phyloP scores from a whole-genome alignment of 2,113 vertebrate genomes.

The Capreolus pygargus region DNA sequence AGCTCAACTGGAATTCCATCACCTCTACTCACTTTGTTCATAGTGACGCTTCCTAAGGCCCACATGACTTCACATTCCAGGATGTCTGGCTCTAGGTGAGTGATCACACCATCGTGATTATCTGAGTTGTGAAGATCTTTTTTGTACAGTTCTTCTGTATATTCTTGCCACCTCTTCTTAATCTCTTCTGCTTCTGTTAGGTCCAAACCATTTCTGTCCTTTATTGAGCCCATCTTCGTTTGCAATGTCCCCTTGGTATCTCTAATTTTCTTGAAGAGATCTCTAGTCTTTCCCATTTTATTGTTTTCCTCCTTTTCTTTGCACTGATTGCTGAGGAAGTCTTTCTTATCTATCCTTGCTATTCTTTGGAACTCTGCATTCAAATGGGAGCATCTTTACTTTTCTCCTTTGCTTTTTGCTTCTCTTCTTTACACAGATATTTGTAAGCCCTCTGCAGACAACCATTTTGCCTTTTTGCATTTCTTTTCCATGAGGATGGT shows the following conservation, averaged over 20 bases:
- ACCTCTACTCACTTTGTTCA: no score
- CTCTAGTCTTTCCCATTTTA: not conserved
- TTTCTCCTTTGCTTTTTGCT: not conserved
- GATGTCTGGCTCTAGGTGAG: no score
- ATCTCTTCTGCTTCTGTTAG: not conserved
- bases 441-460: not conserved
- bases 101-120: no score
- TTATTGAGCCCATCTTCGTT: not conserved
- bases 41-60: no score
- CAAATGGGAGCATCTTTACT: not conserved
- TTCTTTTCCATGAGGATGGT: not conserved
- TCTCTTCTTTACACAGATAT: not conserved
- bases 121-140: not conserved
- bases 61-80: no score
- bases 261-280: not conserved
- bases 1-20: no score
- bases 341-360: not conserved
- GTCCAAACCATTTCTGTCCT: not conserved
- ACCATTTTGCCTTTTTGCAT: not conserved
- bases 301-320: not conserved
- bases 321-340: not conserved
- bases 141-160: not conserved
- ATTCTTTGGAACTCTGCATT: not conserved
- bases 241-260: not conserved
- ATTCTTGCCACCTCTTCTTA: not conserved